Conservation (phyloP, 92 coral and sea anemone species). For the Pocillopora meandrina region DNA sequence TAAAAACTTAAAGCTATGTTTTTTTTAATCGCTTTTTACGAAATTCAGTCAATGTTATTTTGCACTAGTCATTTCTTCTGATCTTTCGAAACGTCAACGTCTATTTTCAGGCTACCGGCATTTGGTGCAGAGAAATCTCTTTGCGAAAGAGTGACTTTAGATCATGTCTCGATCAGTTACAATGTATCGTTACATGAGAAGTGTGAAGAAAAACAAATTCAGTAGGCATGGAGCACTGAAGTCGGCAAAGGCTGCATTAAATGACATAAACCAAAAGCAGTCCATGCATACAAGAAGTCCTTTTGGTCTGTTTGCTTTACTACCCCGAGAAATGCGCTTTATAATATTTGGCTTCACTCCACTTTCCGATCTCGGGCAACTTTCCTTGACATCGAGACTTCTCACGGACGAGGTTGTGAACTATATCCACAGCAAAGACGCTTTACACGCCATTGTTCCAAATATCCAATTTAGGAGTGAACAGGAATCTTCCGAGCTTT, state of each 20-base stretch:
- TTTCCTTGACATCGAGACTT: slow-evolving; percentile 79
- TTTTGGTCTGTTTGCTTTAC: slow-evolving; percentile 68
- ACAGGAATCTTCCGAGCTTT: slow-evolving; percentile 46
- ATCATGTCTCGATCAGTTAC: slow-evolving; percentile 56
- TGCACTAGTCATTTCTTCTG: background rate
- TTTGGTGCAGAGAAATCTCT: background rate
- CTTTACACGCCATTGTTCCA: slow-evolving; percentile 80
- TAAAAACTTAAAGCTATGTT: too few relatives aligned
- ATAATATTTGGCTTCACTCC: slow-evolving; percentile 68
- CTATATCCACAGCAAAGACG: slow-evolving; percentile 80
- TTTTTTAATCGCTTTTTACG: too few relatives aligned
- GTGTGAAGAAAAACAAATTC: slow-evolving; percentile 68
- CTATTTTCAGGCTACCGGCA: background rate
- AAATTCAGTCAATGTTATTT: too few relatives aligned
- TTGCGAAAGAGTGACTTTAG: background rate
- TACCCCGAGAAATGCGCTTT: slow-evolving; percentile 87
- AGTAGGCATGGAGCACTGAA: slow-evolving; percentile 42
- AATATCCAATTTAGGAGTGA: slow-evolving; percentile 30
- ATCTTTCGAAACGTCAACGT: background rate
- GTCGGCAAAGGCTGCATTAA: slow-evolving; percentile 15
- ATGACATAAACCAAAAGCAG: slow-evolving; percentile 14
- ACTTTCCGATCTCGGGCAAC: slow-evolving; percentile 78
- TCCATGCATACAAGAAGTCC: slow-evolving; percentile 28
- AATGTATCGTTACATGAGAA: slow-evolving; percentile 82
- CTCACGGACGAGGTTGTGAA: slow-evolving; percentile 75